Percentiles rank a stretch among this genome's conserved stretches.
These are phyloP conservation scores for Calliscelio sp. DNA, from an alignment of 2,888 invertebrate genomes.

Conservation along the genomic window DNA sequence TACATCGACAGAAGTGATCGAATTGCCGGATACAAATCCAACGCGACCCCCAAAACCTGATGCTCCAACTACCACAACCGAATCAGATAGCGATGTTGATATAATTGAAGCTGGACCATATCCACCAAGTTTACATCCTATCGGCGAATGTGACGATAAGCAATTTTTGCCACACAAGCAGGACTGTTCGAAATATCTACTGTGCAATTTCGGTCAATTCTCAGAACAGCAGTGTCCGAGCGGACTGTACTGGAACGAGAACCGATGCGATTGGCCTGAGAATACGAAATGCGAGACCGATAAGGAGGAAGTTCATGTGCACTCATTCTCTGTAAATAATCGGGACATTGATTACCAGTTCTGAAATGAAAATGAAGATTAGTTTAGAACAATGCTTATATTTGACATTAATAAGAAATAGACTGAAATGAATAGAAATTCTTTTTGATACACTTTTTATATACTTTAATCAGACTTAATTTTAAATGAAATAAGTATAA, in stretches of 20 bases:
- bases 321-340: conserved; percentile 60
- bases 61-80: conserved; percentile 52
- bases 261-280: conserved; percentile 93
- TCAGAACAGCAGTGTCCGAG: conserved; percentile 91
- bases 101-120: conserved; percentile 78
- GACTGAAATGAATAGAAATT: no score
- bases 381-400: not conserved
- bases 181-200: conserved; percentile 92
- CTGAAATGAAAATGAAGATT: conserved; percentile 17
- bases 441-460: no score
- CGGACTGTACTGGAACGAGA: conserved; percentile 92
- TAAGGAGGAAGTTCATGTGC: conserved; percentile 51
- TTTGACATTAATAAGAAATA: not conserved
- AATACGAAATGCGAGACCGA: conserved; percentile 88
- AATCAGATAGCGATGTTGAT: conserved; percentile 77
- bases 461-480: not conserved
- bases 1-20: no score
- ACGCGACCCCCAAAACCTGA: no score
- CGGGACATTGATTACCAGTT: conserved; percentile 43
- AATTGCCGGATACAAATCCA: no score
- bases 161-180: conserved; percentile 88
- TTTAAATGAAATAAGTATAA: not conserved
- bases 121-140: conserved; percentile 69
- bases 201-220: conserved; percentile 92
- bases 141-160: conserved; percentile 87